Evolutionary conservation across 2,797 vertebrate genomes (phyloP), one percentile per base, ranked within the genome.

Genomic region (Sebastes minor): DNA sequence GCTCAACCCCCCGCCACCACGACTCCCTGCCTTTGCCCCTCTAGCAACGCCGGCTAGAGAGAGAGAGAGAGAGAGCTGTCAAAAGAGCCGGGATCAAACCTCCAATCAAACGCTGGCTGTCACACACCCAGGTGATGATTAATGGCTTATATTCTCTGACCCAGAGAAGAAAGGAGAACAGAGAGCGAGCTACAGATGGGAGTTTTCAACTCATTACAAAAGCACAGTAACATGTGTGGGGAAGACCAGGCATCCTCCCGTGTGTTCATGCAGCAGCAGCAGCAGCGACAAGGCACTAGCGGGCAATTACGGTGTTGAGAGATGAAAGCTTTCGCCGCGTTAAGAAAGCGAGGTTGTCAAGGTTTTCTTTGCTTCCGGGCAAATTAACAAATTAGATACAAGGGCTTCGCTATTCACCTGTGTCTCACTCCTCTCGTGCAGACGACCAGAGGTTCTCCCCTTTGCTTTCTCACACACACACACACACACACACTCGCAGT

Each of bases 131-230:
- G 95, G 92, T 93, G 88, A 95, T 96, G 95, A 96, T 96, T 96
- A 96, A 96, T 96, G 95, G 91, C 89, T 94, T 90, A 86, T 93
- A 93, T 95, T 95, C 93, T 92, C 90, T 94, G 91, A 92, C 90
- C 94, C 86, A 81, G 74, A 89, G 92, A 91, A 93, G 89, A 93
- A 93, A 93, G 93, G 86, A 66, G 89, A 91, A 78, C 85, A 82
- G 87, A 82, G 86, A 83, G 88, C 35, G 28, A 56, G 81, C 87
- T 88, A 86, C 92, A 93, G 91, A 94, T 94, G 91, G 93, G 89
- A 92, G 88, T 92, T 92, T 93, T 92, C 88, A 93, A 92, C 86
- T 92, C 92, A 92, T 94, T 95, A 94, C 86, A 87, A 89, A 46
- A 88, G 90, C 90, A 78, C 84, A 88, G 91, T 73, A 92, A 93